Conservation (phyloP, 2,888 invertebrate genomes). For the Rosalia funebris region DNA sequence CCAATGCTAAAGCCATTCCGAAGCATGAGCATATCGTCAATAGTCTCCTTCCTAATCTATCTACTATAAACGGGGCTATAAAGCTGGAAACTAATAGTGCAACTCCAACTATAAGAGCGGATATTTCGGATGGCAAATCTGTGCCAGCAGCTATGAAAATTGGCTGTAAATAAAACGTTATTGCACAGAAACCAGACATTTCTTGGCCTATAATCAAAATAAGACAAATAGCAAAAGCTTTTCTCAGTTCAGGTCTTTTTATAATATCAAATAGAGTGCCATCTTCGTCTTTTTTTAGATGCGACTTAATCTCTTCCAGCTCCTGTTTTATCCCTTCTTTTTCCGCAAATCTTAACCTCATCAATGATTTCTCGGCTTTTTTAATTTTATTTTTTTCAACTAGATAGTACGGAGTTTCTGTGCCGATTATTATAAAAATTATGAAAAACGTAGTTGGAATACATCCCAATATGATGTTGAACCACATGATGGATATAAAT, state of each 20-base stretch:
- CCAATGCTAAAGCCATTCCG: conserved; percentile 72
- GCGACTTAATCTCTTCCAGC: conserved; percentile 43
- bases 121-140: conserved; percentile 69
- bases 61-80: conserved; percentile 79
- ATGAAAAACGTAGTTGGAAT: conserved; percentile 65
- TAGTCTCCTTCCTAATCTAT: conserved; percentile 77
- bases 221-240: conserved; percentile 79
- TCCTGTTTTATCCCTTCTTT: conserved; percentile 71
- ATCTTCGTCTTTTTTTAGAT: conserved; percentile 36
- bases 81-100: conserved; percentile 80
- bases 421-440: conserved; percentile 71
- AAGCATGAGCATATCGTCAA: conserved; percentile 76
- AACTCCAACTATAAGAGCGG: conserved; percentile 79
- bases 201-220: conserved; percentile 73
- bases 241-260: conserved; percentile 74
- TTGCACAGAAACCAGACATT: conserved; percentile 68
- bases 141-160: conserved; percentile 77
- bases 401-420: conserved; percentile 80
- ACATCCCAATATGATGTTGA: conserved; percentile 66
- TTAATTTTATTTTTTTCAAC: conserved; percentile 68
- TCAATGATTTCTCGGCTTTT: conserved; percentile 73
- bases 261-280: conserved; percentile 60
- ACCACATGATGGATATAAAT: conserved; percentile 71
- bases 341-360: conserved; percentile 76
- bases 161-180: conserved; percentile 64